Conservation (phyloP, 2,797 vertebrate genomes). For the Naso thynnoides region DNA sequence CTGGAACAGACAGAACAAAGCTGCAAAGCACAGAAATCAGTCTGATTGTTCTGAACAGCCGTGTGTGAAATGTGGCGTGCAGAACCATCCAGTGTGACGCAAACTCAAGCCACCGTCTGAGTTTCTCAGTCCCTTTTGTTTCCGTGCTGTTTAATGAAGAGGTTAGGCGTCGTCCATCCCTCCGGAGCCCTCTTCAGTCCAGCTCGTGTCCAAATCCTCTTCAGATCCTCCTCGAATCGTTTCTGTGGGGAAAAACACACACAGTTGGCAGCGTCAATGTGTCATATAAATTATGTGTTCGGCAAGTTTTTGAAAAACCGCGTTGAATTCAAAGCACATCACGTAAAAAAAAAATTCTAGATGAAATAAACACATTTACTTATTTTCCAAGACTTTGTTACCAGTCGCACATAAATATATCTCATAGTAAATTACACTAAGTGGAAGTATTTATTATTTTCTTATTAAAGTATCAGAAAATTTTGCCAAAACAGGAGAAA, state of each 20-base stretch:
- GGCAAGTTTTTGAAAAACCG: not conserved
- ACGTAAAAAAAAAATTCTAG: not conserved
- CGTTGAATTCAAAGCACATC: not conserved
- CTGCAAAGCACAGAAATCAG: not conserved
- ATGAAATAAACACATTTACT: not conserved
- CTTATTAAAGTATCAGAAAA: not conserved
- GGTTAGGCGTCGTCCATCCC: slow-evolving; percentile 90
- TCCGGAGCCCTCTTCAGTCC: slow-evolving; percentile 89
- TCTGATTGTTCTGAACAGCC: not conserved
- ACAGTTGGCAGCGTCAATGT: not conserved
- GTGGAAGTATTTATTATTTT: not conserved
- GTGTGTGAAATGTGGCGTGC: slow-evolving; percentile 1
- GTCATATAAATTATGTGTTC: not conserved
- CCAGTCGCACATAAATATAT: not conserved
- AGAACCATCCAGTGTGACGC: not conserved
- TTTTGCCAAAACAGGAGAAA: not conserved
- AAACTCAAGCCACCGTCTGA: not conserved
- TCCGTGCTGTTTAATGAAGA: slow-evolving; percentile 85
- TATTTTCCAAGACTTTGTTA: not conserved
- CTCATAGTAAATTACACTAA: not conserved
- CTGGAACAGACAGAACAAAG: not conserved
- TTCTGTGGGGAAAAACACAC: slow-evolving; percentile 73
- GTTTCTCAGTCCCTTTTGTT: slow-evolving; percentile 66
- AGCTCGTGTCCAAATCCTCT: slow-evolving; percentile 88
- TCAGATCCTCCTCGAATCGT: slow-evolving; percentile 90